Conservation (phyloP, 2,113 vertebrate genomes). For the Myocastor coypus region DNA sequence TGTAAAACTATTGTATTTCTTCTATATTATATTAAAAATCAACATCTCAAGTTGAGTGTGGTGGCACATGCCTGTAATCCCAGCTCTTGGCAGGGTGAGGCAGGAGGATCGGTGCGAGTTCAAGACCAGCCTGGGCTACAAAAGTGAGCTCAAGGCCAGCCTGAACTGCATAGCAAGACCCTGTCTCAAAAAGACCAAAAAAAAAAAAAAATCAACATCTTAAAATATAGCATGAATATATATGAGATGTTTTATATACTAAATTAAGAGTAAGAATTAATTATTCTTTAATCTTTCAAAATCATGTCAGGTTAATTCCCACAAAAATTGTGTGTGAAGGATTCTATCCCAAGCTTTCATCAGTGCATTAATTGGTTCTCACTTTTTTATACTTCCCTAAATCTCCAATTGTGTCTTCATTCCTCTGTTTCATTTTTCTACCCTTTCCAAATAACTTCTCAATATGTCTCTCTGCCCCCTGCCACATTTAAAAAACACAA, state of each 20-base stretch:
- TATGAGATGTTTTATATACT: background rate
- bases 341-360: background rate
- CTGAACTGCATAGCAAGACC: too few relatives aligned
- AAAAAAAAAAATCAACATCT: too few relatives aligned
- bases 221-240: background rate
- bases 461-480: background rate
- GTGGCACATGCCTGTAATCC: too few relatives aligned
- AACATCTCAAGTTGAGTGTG: too few relatives aligned
- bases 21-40: background rate
- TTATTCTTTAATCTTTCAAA: background rate
- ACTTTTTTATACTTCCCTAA: background rate
- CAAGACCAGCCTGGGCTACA: too few relatives aligned
- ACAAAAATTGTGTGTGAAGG: background rate
- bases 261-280: background rate
- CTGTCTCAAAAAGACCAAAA: too few relatives aligned
- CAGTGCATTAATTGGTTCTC: background rate
- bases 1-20: constrained; percentile 36
- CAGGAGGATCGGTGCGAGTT: too few relatives aligned
- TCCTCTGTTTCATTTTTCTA: background rate
- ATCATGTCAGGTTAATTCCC: background rate
- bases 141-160: too few relatives aligned
- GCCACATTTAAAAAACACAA: background rate
- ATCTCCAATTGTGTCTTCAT: background rate
- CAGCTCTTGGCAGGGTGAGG: too few relatives aligned
- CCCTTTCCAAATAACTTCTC: background rate